These are phyloP conservation scores for Gnathochromis pfefferi DNA, from an alignment of 2,113 vertebrate species.

Conservation along the genomic window DNA sequence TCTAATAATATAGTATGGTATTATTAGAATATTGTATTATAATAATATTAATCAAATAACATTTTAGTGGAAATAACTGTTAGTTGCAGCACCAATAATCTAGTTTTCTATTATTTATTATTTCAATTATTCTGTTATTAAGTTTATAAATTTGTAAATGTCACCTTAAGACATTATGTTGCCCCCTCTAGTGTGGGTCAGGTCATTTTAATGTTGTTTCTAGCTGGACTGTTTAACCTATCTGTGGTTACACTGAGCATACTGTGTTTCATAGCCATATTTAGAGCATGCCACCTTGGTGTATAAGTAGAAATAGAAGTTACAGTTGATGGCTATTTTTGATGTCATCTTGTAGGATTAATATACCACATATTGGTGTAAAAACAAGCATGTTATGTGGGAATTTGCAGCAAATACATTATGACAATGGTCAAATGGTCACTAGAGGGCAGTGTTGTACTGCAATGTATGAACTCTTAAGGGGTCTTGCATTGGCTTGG, in stretches of 20 bases:
- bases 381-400: background rate
- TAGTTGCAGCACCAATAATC: background rate
- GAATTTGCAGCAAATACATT: background rate
- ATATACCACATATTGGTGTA: background rate
- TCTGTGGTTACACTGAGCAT: background rate
- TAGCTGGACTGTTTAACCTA: background rate
- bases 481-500: background rate
- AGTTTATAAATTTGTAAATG: background rate
- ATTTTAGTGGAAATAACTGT: background rate
- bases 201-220: background rate
- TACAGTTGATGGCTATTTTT: background rate
- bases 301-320: background rate
- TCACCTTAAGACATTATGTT: background rate
- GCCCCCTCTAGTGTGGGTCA: background rate
- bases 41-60: background rate
- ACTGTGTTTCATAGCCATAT: background rate
- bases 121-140: background rate
- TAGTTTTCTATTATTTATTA: background rate
- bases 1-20: background rate
- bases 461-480: background rate
- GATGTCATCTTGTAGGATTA: background rate
- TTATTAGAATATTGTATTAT: background rate
- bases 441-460: constrained; percentile 48
- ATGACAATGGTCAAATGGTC: background rate
- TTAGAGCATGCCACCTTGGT: background rate